Evolutionary conservation across 1,140 invertebrate species (phyloP).

Genomic region (Anastrepha obliqua): DNA sequence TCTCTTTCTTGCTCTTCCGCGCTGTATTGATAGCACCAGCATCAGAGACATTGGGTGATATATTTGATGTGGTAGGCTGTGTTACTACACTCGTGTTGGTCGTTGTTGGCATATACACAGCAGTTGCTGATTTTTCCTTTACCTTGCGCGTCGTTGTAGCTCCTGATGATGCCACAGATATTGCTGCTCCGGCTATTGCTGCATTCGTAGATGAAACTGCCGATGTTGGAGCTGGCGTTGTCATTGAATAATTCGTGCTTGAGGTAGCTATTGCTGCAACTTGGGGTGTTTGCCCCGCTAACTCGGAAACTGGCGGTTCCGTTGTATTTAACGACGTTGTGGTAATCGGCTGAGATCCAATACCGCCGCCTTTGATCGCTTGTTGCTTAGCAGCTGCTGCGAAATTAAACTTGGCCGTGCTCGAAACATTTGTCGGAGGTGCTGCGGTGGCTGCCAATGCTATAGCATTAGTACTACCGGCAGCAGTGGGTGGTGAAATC

Average conservation of each 20-base stretch:
- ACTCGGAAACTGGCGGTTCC: constrained; percentile 56
- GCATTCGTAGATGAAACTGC: constrained; percentile 6
- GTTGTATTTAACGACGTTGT: neutral
- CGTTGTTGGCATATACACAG: neutral
- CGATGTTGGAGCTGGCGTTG: constrained; percentile 45
- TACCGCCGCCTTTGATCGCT: neutral
- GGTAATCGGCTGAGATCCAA: neutral
- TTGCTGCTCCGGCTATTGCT: neutral
- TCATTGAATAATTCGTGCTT: constrained; percentile 25
- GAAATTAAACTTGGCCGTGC: constrained; percentile 64
- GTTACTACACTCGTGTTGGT: constrained; percentile 5
- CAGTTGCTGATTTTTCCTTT: constrained; percentile 55
- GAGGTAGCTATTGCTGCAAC: constrained; percentile 55
- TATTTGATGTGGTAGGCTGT: neutral
- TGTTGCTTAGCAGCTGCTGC: constrained; percentile 60
- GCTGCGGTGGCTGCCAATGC: constrained; percentile 30
- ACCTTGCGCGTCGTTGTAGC: constrained; percentile 35
- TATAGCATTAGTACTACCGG: neutral
- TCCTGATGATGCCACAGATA: neutral
- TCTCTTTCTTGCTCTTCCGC: constrained; percentile 21
- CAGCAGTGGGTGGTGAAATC: neutral
- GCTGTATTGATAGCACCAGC: neutral
- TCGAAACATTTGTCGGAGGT: constrained; percentile 25
- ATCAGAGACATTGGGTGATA: neutral
- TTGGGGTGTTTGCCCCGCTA: neutral